These are phyloP conservation scores for Drosophila tanythrix DNA, from an alignment of 2,888 invertebrate species.

Conservation along the genomic window DNA sequence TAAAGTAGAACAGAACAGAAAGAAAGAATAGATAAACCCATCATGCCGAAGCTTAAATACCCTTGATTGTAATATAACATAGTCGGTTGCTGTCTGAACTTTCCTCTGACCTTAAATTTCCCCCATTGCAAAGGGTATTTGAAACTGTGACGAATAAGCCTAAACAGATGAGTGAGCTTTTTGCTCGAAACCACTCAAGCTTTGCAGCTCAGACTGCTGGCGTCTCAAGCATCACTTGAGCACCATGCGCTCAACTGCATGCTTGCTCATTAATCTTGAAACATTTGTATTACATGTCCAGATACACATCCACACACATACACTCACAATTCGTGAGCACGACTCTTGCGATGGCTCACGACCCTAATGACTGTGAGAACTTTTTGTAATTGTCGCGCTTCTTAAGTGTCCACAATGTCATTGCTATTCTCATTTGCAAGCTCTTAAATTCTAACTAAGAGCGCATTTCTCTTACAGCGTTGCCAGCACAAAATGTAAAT, in stretches of 20 bases:
- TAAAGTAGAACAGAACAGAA: neutral
- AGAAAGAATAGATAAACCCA: neutral
- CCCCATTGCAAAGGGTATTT: neutral
- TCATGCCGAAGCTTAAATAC: neutral
- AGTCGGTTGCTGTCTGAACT: neutral
- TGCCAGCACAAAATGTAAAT: constrained; percentile 29
- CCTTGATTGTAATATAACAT: neutral
- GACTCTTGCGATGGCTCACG: constrained; percentile 61
- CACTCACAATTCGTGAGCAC: constrained; percentile 64
- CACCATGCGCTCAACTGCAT: constrained; percentile 35
- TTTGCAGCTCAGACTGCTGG: constrained; percentile 37
- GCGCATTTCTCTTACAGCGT: constrained; percentile 29
- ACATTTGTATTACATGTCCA: constrained; percentile 4
- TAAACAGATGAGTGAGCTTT: constrained; percentile 36
- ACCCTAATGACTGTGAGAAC: constrained; percentile 79
- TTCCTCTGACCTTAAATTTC: neutral
- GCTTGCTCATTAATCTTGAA: constrained; percentile 31
- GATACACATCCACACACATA: neutral
- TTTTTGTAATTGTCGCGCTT: constrained; percentile 51
- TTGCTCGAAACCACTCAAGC: constrained; percentile 52
- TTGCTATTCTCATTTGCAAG: constrained; percentile 33
- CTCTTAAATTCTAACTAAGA: constrained; percentile 61
- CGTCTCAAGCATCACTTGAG: constrained; percentile 67
- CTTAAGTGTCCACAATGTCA: constrained; percentile 44
- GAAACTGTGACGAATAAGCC: neutral